Conservation (phyloP, 2,797 vertebrate genomes). For the Pygocentrus nattereri region DNA sequence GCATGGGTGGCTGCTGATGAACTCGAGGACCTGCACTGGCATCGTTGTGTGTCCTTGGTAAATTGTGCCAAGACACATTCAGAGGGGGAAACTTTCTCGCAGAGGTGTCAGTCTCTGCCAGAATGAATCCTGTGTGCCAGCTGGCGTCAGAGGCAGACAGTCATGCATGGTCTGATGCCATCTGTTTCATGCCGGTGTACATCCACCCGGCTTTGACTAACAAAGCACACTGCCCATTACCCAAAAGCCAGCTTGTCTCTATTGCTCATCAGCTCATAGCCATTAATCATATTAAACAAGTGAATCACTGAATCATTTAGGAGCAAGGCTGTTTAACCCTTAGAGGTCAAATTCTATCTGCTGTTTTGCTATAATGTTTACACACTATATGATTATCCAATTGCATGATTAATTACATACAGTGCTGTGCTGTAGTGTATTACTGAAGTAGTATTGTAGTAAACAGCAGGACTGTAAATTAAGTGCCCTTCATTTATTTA, state of each 20-base stretch:
- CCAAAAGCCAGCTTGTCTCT: conserved; percentile 10
- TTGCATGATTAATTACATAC: not conserved
- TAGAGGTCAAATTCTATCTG: too few relatives aligned
- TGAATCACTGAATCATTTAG: conserved; percentile 21
- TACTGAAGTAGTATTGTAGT: too few relatives aligned
- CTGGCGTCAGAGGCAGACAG: conserved; percentile 49
- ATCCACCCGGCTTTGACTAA: conserved; percentile 43
- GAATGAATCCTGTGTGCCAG: conserved; percentile 44
- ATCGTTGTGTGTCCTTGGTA: conserved; percentile 29
- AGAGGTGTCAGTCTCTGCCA: conserved; percentile 49
- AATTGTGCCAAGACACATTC: conserved; percentile 20
- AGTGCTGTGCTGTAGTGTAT: too few relatives aligned
- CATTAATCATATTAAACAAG: conserved; percentile 43
- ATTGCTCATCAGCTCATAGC: conserved; percentile 16
- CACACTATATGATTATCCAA: not conserved
- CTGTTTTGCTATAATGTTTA: too few relatives aligned
- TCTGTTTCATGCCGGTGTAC: conserved; percentile 52
- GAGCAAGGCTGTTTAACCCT: not conserved
- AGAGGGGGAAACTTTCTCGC: conserved; percentile 44
- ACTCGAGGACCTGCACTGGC: not conserved
- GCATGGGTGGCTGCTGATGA: conserved; percentile 2
- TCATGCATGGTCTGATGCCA: conserved; percentile 51
- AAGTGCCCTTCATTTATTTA: too few relatives aligned
- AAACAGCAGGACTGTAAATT: too few relatives aligned
- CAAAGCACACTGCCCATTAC: conserved; percentile 33